A percentile compares a stretch with the other conserved stretches of the same genome.
phyloP scores from a whole-genome alignment of 2,113 vertebrate genomes.

The Sinocyclocheilus maitianheensis region DNA sequence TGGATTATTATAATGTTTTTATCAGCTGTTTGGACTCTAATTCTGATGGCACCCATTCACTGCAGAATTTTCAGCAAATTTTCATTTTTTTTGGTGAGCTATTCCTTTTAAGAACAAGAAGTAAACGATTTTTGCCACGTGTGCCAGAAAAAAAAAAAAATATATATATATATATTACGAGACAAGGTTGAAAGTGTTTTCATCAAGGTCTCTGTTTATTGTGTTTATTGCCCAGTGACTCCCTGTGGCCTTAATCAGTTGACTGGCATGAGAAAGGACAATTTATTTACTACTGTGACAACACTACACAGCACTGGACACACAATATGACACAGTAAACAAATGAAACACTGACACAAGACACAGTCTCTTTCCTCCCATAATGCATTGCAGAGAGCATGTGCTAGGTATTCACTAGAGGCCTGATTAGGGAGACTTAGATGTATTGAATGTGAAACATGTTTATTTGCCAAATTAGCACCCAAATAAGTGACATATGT shows the following conservation, averaged over 20 bases:
- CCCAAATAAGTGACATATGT: background rate
- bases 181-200: background rate
- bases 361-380: background rate
- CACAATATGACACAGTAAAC: constrained; percentile 12
- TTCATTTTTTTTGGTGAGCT: too few relatives aligned
- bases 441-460: background rate
- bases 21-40: too few relatives aligned
- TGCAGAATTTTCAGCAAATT: too few relatives aligned
- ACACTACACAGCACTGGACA: constrained; percentile 4
- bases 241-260: background rate
- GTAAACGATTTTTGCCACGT: background rate
- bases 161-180: background rate
- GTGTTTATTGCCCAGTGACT: background rate
- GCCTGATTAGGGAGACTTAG: background rate
- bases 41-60: too few relatives aligned
- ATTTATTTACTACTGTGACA: constrained; percentile 22
- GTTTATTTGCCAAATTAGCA: constrained; percentile 23
- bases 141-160: background rate
- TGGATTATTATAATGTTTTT: too few relatives aligned
- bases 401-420: background rate
- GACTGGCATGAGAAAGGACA: background rate
- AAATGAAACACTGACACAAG: background rate
- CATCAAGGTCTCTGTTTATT: background rate
- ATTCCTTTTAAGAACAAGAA: background rate
- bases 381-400: background rate